Conservation (phyloP, 2,113 vertebrate species). For the Corvus cornix region DNA sequence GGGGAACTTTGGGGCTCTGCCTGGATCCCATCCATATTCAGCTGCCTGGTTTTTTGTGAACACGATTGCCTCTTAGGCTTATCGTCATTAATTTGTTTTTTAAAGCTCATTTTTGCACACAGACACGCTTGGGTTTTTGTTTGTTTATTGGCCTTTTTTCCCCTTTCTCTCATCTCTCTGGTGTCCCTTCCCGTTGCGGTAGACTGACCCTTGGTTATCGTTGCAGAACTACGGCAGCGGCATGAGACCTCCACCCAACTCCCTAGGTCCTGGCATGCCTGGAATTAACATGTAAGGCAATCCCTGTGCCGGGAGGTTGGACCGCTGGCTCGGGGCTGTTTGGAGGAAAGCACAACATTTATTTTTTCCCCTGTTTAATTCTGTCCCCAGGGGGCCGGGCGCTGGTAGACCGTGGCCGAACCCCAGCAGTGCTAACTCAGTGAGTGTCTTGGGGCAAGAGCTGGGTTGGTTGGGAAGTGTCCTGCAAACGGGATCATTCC, state of each 20-base stretch:
- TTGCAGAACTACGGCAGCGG: constrained; percentile 96
- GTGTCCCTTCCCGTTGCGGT: constrained; percentile 54
- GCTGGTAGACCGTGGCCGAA: constrained; percentile 96
- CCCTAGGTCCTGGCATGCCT: constrained; percentile 96
- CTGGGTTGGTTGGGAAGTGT: fast-evolving
- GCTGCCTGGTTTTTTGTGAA: background rate
- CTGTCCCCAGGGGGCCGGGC: constrained; percentile 86
- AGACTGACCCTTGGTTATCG: constrained; percentile 81
- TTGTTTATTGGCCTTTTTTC: constrained; percentile 46
- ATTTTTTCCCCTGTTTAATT: background rate
- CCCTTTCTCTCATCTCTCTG: background rate
- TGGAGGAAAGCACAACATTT: background rate
- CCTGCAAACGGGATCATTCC: background rate
- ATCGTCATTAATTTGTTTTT: background rate
- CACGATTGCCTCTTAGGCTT: background rate
- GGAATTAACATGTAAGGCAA: constrained; percentile 96
- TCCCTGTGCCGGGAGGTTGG: fast-evolving
- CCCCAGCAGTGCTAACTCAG: constrained; percentile 96
- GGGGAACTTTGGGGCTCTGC: background rate
- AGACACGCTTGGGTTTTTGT: constrained; percentile 36
- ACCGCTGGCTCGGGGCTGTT: fast-evolving
- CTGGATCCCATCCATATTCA: background rate
- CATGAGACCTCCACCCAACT: constrained; percentile 98
- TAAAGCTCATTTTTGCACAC: constrained; percentile 45
- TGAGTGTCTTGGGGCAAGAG: constrained; percentile 72